Base-by-base conservation (phyloP, 1,140 invertebrate genomes). In the Thalassaphorura encarpata region DNA sequence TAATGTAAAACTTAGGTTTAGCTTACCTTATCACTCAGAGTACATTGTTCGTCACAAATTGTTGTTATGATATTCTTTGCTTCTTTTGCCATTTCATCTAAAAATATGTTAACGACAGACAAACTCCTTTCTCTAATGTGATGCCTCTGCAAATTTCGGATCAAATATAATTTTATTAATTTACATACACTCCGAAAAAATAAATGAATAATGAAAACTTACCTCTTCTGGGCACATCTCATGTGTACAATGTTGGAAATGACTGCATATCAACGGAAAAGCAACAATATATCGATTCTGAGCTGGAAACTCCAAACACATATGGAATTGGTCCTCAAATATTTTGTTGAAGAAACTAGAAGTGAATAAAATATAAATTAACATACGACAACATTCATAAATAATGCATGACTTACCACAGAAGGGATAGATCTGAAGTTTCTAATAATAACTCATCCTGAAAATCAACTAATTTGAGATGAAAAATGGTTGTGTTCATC, bases 11-110 rank as follows among this genome's bases (percentile, higher is more conserved):
- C 11, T 36, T 36, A 31, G 53, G 18, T 24, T 16, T 16, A 15
- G 29, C 63, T 55, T 64, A 78, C 76, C 67, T 89, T 88, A 67
- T 97, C 91, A 67, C 87, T 89, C 80, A 97, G 84, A 55, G 84
- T 87, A 66, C 90, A 94, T 66, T 96, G 91, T 67, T 97, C 90
- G 73, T 97, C 93, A 76, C 94, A 97, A 68, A 98, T 96, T 2
- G 91, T 92, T 1, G 93, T 97, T 23, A 97, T 96, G 33, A 97
- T 97, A 72, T 97, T 97, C 72, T 97, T 97, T 0, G 93, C 90
- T 75, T 98, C 94, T 74, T 97, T 97, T 0, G 93, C 90, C 89
- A 98, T 97, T 75, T 98, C 93, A 70, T 97, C 93, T 27, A 99
- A 74, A 71, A 94, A 97, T 77, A 94, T 88, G 69, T 99, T 97